Evolutionary conservation across 2,797 vertebrate genomes (phyloP).

Genomic region (Pagetopsis macropterus): DNA sequence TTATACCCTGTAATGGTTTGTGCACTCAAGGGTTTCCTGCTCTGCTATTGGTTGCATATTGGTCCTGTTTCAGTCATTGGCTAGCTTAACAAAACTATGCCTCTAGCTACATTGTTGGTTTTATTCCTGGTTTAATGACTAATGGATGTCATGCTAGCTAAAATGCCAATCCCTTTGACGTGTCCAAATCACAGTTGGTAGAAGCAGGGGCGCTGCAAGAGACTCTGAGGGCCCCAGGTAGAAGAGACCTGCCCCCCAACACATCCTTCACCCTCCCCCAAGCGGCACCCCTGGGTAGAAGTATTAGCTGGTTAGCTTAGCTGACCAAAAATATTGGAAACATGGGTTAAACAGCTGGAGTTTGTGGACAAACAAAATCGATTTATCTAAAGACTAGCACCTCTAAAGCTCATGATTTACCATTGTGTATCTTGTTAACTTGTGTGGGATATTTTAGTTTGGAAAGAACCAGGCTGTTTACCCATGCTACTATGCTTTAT

Average conservation of each 20-base stretch:
- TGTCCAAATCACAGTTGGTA: not conserved
- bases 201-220: no score
- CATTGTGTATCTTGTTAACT: not conserved
- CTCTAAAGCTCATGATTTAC: not conserved
- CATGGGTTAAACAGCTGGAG: no score
- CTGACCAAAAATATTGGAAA: not conserved
- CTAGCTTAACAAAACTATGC: not conserved
- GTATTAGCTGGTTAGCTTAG: not conserved
- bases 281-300: no score
- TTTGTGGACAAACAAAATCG: no score
- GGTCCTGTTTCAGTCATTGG: not conserved
- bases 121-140: not conserved
- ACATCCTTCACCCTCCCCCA: no score
- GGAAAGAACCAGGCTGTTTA: not conserved
- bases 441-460: no score
- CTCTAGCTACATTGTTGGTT: not conserved
- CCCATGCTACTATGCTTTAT: not conserved
- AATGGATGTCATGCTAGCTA: not conserved
- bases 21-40: not conserved
- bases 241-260: no score
- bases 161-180: not conserved
- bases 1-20: not conserved
- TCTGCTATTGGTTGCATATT: not conserved
- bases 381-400: not conserved
- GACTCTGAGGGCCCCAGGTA: no score